These are phyloP conservation scores for Gymnothorax javanicus DNA, from an alignment of 2,797 vertebrate species.

Conservation along the genomic window DNA sequence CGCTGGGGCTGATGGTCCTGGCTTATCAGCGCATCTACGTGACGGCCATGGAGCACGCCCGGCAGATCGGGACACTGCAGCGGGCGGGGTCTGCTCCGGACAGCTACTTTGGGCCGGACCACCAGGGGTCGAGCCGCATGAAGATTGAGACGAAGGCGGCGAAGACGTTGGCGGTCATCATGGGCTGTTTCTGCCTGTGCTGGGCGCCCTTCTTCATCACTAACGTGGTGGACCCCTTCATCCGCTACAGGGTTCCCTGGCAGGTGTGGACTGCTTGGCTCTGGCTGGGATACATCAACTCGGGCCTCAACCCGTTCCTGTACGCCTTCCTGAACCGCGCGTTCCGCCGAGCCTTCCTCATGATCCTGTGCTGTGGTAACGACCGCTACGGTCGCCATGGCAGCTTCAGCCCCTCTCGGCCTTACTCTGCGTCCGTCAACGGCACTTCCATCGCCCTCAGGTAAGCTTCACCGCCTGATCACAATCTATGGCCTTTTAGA, in stretches of 20 bases:
- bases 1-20: slow-evolving; percentile 75
- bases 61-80: slow-evolving; percentile 76
- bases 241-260: slow-evolving; percentile 77
- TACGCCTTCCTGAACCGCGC: slow-evolving; percentile 81
- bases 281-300: slow-evolving; percentile 82
- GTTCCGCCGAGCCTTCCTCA: slow-evolving; percentile 78
- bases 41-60: slow-evolving; percentile 77
- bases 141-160: slow-evolving; percentile 79
- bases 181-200: slow-evolving; percentile 82
- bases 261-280: slow-evolving; percentile 82
- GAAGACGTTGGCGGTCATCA: slow-evolving; percentile 78
- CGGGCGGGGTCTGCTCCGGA: slow-evolving; percentile 74
- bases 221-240: slow-evolving; percentile 80
- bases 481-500: neutral
- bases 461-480: slow-evolving; percentile 51
- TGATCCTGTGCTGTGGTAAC: slow-evolving; percentile 79
- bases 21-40: slow-evolving; percentile 82
- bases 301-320: slow-evolving; percentile 79
- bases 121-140: slow-evolving; percentile 67
- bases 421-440: slow-evolving; percentile 67
- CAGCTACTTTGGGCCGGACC: slow-evolving; percentile 44
- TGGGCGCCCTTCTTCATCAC: slow-evolving; percentile 82
- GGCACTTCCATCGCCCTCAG: slow-evolving; percentile 77
- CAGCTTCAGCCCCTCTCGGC: slow-evolving; percentile 64
- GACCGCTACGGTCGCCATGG: slow-evolving; percentile 66